Evolutionary conservation across 2,888 invertebrate species (phyloP), one percentile per base, ranked within the genome.

Genomic region (Augiades crinisus): DNA sequence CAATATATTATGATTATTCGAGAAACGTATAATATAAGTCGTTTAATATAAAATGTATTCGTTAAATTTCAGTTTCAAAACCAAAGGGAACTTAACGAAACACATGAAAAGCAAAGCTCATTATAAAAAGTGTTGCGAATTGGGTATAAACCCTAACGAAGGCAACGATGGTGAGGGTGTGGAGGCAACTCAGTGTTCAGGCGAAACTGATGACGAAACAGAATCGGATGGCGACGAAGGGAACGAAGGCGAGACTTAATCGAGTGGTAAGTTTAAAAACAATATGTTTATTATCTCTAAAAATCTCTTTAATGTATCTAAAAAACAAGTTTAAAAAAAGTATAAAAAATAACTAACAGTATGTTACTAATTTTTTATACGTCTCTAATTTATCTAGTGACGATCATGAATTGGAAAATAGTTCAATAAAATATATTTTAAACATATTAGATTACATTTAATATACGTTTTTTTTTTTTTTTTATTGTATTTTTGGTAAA

Each of bases 51-150:
- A n/a, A n/a, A n/a, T n/a, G n/a, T 5, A 19, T 22, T n/a, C 33
- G 47, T 31, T 47, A 30, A 10, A 12, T 44, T 47, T 12, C 88
- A 98, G 98, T 80, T 99, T 99, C 81, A 99, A 99, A 88, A 99
- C 99, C 2, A 99, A 99, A 81, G 98, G 99, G 8, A 99, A 99
- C 78, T 90, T 99, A 55, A 99, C 99, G 0, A 99, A 99, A 80
- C 99, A 99, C 80, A 97, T 99, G 96, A 98, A 98, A 78, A 98
- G 99, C 52, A 99, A 99, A 87, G 95, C 98, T 1, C 99, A 99
- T 80, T 96, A 95, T 70, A 98, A 98, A 80, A 97, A 96, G 74
- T 98, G 98, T 80, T 91, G 94, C 17, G 96, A 97, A 69, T 91
- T 94, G 63, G 96, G 94, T 57, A 94, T 96, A 59, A 92, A 92